A percentile compares a stretch with the other conserved stretches of the same genome.
Evolutionary conservation across 53 echinoderm and acorn worm species (phyloP).

Genomic region (Hippasteria phrygiana): DNA sequence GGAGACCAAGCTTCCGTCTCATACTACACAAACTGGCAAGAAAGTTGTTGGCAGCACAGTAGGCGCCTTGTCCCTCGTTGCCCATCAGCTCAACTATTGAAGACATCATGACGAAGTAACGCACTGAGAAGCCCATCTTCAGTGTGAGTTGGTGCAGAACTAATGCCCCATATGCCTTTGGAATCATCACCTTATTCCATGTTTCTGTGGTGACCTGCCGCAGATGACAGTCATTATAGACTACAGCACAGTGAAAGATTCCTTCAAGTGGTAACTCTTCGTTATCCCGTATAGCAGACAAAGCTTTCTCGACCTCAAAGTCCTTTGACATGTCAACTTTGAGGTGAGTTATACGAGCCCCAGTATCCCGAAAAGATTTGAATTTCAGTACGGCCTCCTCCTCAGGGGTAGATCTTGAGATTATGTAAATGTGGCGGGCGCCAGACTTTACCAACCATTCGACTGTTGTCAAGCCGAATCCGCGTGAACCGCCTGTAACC

Average conservation of each 20-base stretch:
- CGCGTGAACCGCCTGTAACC: conserved; percentile 93
- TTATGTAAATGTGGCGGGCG: conserved; percentile 89
- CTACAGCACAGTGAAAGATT: conserved; percentile 92
- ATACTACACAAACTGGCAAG: conserved; percentile 79
- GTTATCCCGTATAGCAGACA: conserved; percentile 84
- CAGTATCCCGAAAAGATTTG: conserved; percentile 86
- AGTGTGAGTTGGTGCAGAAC: conserved; percentile 88
- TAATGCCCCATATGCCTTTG: conserved; percentile 94
- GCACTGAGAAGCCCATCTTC: conserved; percentile 86
- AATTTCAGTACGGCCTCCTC: conserved; percentile 91
- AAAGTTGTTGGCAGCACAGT: conserved; percentile 93
- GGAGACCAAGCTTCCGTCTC: conserved; percentile 87
- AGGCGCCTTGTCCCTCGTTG: conserved; percentile 92
- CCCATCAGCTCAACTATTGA: conserved; percentile 96
- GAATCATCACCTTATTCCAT: conserved; percentile 93
- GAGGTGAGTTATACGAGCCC: conserved; percentile 87
- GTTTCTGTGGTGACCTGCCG: conserved; percentile 77
- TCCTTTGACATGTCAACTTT: conserved; percentile 85
- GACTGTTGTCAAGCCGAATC: conserved; percentile 87
- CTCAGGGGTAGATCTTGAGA: conserved; percentile 85
- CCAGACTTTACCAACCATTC: conserved; percentile 95
- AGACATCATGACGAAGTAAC: conserved; percentile 95
- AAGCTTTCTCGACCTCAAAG: conserved; percentile 88
- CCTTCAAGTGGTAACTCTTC: conserved; percentile 88
- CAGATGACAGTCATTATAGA: conserved; percentile 82